Percentiles rank a stretch among this genome's conserved stretches.
Conservation (phyloP, 2,113 vertebrate genomes). For the Macaca mulatta region DNA sequence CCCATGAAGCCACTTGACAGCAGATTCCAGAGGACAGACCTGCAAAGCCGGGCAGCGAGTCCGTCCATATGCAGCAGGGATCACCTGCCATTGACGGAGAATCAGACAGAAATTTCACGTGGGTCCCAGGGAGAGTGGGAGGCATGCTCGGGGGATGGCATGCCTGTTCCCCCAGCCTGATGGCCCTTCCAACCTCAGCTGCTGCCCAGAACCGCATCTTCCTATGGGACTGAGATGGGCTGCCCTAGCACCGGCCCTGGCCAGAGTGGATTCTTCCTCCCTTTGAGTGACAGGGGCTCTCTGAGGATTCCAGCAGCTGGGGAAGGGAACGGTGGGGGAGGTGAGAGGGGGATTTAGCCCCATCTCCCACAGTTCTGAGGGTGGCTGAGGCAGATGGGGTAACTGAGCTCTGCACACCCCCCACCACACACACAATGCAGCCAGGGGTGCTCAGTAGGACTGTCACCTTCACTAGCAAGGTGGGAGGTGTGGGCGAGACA, state of each 20-base stretch:
- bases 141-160: fast-evolving
- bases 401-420: too few relatives aligned
- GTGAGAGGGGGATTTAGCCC: background rate
- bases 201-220: background rate
- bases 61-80: fast-evolving
- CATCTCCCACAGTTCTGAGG: fast-evolving
- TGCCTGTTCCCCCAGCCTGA: background rate
- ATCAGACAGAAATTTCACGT: background rate
- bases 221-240: fast-evolving
- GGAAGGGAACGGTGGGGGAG: fast-evolving
- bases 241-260: fast-evolving
- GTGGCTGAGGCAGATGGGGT: too few relatives aligned
- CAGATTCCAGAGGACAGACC: background rate
- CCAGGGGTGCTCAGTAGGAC: fast-evolving
- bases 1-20: fast-evolving
- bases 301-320: fast-evolving
- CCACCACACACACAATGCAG: background rate
- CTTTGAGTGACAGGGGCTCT: fast-evolving
- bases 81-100: fast-evolving
- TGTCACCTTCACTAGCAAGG: fast-evolving
- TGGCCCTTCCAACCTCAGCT: too few relatives aligned
- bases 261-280: background rate
- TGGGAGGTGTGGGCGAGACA: background rate
- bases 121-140: background rate
- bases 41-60: fast-evolving